phyloP scores from a whole-genome alignment of 2,888 invertebrate genomes.

The Helicoverpa assulta region DNA sequence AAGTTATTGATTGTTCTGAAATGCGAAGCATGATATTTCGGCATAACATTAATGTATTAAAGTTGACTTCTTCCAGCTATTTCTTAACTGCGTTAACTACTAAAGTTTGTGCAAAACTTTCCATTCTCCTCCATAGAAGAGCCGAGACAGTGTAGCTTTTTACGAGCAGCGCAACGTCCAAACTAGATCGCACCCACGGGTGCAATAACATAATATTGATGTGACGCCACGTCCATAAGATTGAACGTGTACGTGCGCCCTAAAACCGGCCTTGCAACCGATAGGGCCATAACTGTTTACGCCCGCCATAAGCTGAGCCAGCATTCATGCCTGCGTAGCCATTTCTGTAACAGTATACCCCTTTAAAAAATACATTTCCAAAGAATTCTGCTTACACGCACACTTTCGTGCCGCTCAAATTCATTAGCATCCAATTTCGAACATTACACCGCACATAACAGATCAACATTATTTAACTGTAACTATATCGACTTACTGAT shows the following conservation, averaged over 20 bases:
- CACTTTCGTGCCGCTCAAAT: slow-evolving; percentile 50
- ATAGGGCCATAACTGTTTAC: slow-evolving; percentile 70
- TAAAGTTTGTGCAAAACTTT: slow-evolving; percentile 28
- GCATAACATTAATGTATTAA: slow-evolving; percentile 11
- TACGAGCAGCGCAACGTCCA: slow-evolving; percentile 45
- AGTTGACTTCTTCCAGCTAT: slow-evolving; percentile 4
- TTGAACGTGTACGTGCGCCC: slow-evolving; percentile 48
- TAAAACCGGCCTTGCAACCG: slow-evolving; percentile 64
- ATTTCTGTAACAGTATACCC: slow-evolving; percentile 58
- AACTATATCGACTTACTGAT: slow-evolving; percentile 28
- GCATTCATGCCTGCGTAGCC: slow-evolving; percentile 68
- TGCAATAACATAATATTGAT: slow-evolving; percentile 58
- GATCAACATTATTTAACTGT: slow-evolving; percentile 32
- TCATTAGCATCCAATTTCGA: slow-evolving; percentile 43
- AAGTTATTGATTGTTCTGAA: slow-evolving; percentile 28
- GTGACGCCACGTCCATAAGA: slow-evolving; percentile 46
- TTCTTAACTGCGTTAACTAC: slow-evolving; percentile 2
- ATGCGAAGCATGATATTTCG: slow-evolving; percentile 16
- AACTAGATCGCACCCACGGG: slow-evolving; percentile 51
- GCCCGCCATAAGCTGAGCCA: slow-evolving; percentile 70
- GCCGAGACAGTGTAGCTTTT: slow-evolving; percentile 39
- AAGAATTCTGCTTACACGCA: slow-evolving; percentile 63
- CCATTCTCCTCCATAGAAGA: slow-evolving; percentile 44
- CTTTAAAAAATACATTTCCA: slow-evolving; percentile 59
- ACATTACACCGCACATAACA: slow-evolving; percentile 31